phyloP scores from a whole-genome alignment of 2,797 vertebrate genomes.

The Sphenopsis melanotis region DNA sequence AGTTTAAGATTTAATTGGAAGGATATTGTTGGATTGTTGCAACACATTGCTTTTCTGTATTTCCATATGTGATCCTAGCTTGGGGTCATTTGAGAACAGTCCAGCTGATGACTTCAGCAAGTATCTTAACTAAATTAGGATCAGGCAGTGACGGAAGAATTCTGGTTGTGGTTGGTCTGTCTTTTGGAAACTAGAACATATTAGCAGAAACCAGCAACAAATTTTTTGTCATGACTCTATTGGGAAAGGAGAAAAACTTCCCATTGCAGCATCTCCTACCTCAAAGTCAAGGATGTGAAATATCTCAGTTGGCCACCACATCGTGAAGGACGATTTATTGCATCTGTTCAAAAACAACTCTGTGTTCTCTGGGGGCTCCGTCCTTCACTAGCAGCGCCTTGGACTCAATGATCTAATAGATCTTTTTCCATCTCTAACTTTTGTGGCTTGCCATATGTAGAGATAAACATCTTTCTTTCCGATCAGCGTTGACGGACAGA shows the following conservation, averaged over 20 bases:
- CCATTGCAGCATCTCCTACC: constrained; percentile 47
- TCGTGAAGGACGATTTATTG: constrained; percentile 32
- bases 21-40: constrained; percentile 60
- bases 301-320: constrained; percentile 30
- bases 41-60: constrained; percentile 61
- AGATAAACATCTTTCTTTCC: constrained; percentile 59
- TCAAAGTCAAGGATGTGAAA: constrained; percentile 58
- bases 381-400: background rate
- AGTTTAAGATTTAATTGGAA: constrained; percentile 46
- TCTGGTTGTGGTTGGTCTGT: constrained; percentile 64
- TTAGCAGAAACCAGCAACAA: constrained; percentile 57
- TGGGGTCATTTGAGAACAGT: constrained; percentile 67
- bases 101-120: constrained; percentile 72
- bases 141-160: constrained; percentile 67
- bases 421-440: constrained; percentile 53
- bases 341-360: constrained; percentile 28
- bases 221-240: constrained; percentile 44
- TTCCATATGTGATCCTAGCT: constrained; percentile 70
- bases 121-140: constrained; percentile 70
- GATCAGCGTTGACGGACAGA: constrained; percentile 35
- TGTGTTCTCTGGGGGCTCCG: constrained; percentile 6
- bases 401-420: constrained; percentile 43
- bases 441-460: constrained; percentile 46
- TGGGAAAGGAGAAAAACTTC: constrained; percentile 57
- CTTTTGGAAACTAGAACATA: constrained; percentile 53